Percentiles rank a stretch among this genome's conserved stretches.
These are phyloP conservation scores for Pelobates fuscus DNA, from an alignment of 2,113 vertebrate genomes.

Conservation along the genomic window DNA sequence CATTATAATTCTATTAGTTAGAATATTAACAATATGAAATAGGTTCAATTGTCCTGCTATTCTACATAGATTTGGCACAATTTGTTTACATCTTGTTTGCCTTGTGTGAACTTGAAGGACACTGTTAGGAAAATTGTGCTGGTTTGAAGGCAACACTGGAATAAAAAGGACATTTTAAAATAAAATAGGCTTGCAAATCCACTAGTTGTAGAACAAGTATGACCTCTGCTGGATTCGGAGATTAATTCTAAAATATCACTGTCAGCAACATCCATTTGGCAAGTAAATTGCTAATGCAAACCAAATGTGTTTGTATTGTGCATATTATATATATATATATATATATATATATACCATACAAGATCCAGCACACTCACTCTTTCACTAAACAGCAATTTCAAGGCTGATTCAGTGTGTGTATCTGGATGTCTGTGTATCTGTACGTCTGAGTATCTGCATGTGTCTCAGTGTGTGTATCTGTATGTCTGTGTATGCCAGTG, in stretches of 20 bases:
- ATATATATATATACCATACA: no score
- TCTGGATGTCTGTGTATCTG: no score
- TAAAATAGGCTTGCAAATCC: neutral
- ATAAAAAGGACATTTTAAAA: constrained; percentile 4
- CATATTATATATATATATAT: no score
- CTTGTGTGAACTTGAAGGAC: constrained; percentile 29
- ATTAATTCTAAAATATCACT: neutral
- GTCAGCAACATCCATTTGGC: no score
- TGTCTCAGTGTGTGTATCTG: no score
- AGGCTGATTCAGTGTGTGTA: no score
- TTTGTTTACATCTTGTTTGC: constrained; percentile 18
- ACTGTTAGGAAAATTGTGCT: constrained; percentile 20
- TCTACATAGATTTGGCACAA: constrained; percentile 17
- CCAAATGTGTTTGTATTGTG: no score
- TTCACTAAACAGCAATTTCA: no score
- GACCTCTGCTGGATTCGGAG: constrained; percentile 28
- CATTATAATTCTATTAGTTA: constrained; percentile 15
- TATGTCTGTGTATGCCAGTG: no score
- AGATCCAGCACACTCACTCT: no score
- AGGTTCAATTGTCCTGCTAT: neutral
- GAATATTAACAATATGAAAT: constrained; percentile 6
- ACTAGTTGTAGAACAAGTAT: constrained; percentile 18
- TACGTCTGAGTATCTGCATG: no score
- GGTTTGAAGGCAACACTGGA: constrained; percentile 3
- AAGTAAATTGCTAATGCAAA: no score